Evolutionary conservation across 2,797 vertebrate species (phyloP), one percentile per base, ranked within the genome.

Genomic region (Centropyge bicolor): DNA sequence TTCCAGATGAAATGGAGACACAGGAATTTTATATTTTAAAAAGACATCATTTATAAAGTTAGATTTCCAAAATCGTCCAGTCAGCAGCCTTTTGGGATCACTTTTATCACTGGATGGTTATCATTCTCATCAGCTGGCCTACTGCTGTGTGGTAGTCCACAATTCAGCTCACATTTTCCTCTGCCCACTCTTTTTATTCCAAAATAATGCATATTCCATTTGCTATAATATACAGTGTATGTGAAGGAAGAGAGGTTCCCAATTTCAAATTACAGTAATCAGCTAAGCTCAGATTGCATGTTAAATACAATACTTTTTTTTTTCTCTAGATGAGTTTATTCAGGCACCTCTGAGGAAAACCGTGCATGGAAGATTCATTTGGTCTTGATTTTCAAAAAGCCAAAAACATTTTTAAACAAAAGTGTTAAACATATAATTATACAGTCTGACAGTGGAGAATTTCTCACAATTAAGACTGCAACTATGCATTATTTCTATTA

Each of bases 11-110:
- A 46, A 70, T 14, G 3, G 45, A 86, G 57, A 77, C 36, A 46
- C 27, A 54, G 56, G 16, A 4, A 20, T 74, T 52, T 13, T 70
- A 66, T 54, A 62, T 16, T 52, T 16, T 19, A 52, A 52, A 31
- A 68, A 63, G 62, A 78, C 72, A 76, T 51, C 52, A 51, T 83
- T 74, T 76, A 45, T 56, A 55, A 59, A 73, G 31, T 67, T 77
- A 27, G 57, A 8, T 57, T 57, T 65, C 17, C 9, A 49, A 55
- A 57, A 57, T 6, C 49, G 49, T 45, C 36, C 36, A 60, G 27
- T 54, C 14, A 24, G 3, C 24, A 36, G 45, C 17, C 38, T 59
- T 70, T 57, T 49, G 13, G 46, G 66, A 62, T 19, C 24, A 9
- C 27, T 22, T 35, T 20, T 45, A 38, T 45, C 20, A 63, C 24